Evolutionary conservation across 2,797 vertebrate genomes (phyloP).

Genomic region (Gymnothorax javanicus): DNA sequence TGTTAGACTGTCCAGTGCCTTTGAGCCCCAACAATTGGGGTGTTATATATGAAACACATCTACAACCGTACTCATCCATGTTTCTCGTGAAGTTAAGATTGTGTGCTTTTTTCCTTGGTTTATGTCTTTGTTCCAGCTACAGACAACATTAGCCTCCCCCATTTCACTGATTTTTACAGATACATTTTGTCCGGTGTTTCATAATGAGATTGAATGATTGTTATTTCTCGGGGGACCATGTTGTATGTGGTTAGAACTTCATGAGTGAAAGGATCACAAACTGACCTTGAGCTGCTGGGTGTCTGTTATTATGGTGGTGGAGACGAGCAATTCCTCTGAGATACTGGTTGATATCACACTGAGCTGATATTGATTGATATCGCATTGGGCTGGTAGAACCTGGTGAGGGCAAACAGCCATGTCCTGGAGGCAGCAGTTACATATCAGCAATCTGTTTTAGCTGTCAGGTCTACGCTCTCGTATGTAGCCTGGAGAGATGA

Average conservation of each 20-base stretch:
- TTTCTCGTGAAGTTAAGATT: too few relatives aligned
- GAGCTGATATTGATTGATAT: not conserved
- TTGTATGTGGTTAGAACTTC: not conserved
- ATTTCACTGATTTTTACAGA: not conserved
- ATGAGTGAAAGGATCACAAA: not conserved
- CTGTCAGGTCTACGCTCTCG: not conserved
- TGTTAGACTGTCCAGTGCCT: too few relatives aligned
- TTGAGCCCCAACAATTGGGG: too few relatives aligned
- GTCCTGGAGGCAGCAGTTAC: not conserved
- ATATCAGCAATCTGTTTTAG: not conserved
- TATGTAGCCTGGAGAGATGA: not conserved
- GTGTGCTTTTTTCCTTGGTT: not conserved
- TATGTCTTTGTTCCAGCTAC: not conserved
- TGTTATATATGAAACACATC: too few relatives aligned
- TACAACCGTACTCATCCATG: too few relatives aligned
- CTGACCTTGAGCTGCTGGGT: not conserved
- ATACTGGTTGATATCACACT: not conserved
- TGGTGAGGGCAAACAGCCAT: too few relatives aligned
- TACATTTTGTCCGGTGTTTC: not conserved
- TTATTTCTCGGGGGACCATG: not conserved
- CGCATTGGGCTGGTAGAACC: not conserved
- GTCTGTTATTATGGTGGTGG: not conserved
- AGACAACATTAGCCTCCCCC: not conserved
- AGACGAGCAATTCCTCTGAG: not conserved
- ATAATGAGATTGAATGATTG: not conserved